Percentiles rank a stretch among this genome's conserved stretches.
Conservation (phyloP, 2,113 vertebrate species). For the Crocuta crocuta region DNA sequence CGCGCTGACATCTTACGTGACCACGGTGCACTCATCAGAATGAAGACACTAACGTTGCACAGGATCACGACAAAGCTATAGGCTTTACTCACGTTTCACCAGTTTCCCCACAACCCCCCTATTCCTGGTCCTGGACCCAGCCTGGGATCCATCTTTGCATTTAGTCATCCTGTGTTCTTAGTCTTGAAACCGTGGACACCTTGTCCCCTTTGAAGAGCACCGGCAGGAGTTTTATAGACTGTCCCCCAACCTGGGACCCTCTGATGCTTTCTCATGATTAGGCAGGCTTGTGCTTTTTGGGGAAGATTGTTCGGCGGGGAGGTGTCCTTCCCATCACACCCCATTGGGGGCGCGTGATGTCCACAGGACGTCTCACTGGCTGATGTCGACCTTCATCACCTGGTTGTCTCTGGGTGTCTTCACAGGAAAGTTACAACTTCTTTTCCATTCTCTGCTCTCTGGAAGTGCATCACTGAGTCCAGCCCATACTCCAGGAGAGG, state of each 20-base stretch:
- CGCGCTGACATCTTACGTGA: background rate
- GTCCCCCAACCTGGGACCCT: background rate
- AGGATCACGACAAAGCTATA: rapidly evolving
- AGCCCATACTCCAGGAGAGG: background rate
- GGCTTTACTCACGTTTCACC: background rate
- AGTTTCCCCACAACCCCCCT: background rate
- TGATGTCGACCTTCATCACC: background rate
- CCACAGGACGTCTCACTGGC: rapidly evolving
- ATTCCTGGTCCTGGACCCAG: background rate
- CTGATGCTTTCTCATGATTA: background rate
- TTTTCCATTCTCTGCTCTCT: background rate
- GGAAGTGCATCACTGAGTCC: background rate
- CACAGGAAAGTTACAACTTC: background rate
- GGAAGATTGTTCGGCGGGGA: background rate
- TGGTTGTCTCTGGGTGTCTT: background rate
- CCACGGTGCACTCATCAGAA: rapidly evolving
- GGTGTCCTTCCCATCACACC: rapidly evolving
- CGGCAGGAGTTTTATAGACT: rapidly evolving
- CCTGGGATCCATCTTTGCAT: too few relatives aligned
- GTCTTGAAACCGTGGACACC: background rate
- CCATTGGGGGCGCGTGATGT: rapidly evolving
- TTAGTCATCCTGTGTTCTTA: background rate
- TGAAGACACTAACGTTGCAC: background rate
- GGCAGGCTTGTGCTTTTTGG: background rate
- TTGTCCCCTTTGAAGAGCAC: background rate